A percentile compares a stretch with the other conserved stretches of the same genome.
Conservation (phyloP, 2,888 invertebrate genomes). For the Melikaiella ostensackeni region DNA sequence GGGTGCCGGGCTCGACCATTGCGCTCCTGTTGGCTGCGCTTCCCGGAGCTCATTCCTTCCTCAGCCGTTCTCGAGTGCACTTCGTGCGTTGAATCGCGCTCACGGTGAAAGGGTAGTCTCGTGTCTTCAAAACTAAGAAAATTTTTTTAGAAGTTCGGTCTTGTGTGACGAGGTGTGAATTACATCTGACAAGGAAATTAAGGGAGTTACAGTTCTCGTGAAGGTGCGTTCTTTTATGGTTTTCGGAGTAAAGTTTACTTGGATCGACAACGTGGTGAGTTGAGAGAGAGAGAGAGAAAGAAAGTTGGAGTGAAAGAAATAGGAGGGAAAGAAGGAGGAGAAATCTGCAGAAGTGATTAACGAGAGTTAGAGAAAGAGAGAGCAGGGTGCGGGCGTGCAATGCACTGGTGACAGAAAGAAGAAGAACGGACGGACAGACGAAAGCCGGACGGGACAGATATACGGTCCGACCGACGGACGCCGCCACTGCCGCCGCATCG, state of each 20-base stretch:
- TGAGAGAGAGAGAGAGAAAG: conserved; percentile 24
- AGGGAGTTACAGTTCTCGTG: conserved; percentile 2
- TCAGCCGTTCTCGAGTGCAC: conserved; percentile 63
- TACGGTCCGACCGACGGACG: conserved; percentile 54
- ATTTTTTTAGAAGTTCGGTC: conserved; percentile 39
- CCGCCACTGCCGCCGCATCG: conserved; percentile 51
- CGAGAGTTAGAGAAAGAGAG: conserved; percentile 32
- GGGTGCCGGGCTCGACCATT: conserved; percentile 56
- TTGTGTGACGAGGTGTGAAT: background rate
- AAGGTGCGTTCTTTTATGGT: conserved; percentile 15
- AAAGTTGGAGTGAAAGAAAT: conserved; percentile 11
- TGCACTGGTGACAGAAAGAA: conserved; percentile 54
- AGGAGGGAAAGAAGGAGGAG: conserved; percentile 54
- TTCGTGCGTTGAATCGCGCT: conserved; percentile 52
- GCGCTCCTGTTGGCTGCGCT: conserved; percentile 56
- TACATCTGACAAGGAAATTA: background rate
- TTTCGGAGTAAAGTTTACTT: background rate
- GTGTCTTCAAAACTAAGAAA: conserved; percentile 16
- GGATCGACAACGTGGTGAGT: conserved; percentile 34
- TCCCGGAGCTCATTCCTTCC: conserved; percentile 69
- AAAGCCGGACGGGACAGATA: conserved; percentile 52
- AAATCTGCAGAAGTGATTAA: conserved; percentile 37
- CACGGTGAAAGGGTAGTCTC: conserved; percentile 44
- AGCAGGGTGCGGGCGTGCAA: conserved; percentile 43
- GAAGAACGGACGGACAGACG: conserved; percentile 51